These are phyloP conservation scores for Melanostoma mellinum DNA, from an alignment of 2,888 invertebrate species.

Conservation along the genomic window DNA sequence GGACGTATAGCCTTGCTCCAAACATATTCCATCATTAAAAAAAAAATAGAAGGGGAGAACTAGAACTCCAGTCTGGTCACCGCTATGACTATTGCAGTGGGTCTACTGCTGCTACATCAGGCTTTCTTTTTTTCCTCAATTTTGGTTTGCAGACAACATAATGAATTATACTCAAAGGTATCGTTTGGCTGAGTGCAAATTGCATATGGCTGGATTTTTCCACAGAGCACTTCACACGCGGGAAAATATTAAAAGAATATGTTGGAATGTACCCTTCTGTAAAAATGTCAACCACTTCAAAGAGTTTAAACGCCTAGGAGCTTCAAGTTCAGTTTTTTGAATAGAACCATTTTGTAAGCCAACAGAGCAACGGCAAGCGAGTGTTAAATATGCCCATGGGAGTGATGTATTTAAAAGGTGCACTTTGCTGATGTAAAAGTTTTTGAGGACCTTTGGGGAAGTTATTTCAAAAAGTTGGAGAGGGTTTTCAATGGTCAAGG, in stretches of 20 bases:
- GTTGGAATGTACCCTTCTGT: conserved; percentile 32
- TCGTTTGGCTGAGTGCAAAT: conserved; percentile 60
- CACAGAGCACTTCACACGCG: conserved; percentile 16
- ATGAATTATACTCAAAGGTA: conserved; percentile 64
- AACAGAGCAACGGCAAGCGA: background rate
- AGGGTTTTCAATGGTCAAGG: conserved; percentile 1
- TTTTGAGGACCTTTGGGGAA: conserved; percentile 13
- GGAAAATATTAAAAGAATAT: conserved; percentile 45
- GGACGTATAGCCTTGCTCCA: conserved; percentile 32
- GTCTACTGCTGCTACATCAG: conserved; percentile 32
- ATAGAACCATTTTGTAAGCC: background rate
- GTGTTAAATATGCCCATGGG: conserved; percentile 43
- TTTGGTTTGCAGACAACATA: conserved; percentile 24
- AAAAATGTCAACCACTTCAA: conserved; percentile 52
- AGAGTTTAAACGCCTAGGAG: conserved; percentile 53
- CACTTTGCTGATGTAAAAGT: conserved; percentile 23
- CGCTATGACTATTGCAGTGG: conserved; percentile 20
- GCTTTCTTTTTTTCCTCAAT: conserved; percentile 9
- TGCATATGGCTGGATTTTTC: conserved; percentile 21
- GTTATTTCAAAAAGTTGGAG: too few relatives aligned
- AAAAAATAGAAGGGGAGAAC: conserved; percentile 2
- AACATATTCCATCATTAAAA: conserved; percentile 17
- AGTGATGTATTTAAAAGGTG: conserved; percentile 26
- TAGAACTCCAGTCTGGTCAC: conserved; percentile 18
- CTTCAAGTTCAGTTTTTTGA: background rate